Percentiles rank a stretch among this genome's conserved stretches.
Conservation (phyloP, 2,888 invertebrate species). For the Melipona beecheii region DNA sequence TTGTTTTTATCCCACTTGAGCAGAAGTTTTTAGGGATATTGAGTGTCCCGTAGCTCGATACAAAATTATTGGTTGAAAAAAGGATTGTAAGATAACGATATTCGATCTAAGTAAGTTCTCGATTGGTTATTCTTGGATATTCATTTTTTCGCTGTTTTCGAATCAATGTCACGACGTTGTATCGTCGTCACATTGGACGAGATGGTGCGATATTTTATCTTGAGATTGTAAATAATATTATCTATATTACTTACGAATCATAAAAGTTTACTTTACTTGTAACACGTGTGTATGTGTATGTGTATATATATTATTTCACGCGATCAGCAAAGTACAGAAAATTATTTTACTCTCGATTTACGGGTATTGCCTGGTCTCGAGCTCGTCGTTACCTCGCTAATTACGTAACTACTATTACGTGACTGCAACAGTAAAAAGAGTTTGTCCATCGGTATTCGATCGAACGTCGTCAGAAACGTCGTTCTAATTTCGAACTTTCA, state of each 20-base stretch:
- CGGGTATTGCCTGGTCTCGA: not conserved
- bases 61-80: constrained; percentile 4
- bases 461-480: not conserved
- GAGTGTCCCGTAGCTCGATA: not conserved
- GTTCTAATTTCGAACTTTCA: constrained; percentile 1
- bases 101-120: constrained; percentile 26
- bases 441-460: not conserved
- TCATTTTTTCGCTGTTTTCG: not conserved
- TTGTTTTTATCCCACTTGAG: not conserved
- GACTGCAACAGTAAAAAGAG: constrained; percentile 2
- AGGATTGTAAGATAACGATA: constrained; percentile 9
- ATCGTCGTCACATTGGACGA: too few relatives aligned
- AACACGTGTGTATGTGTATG: not conserved
- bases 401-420: not conserved
- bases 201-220: not conserved
- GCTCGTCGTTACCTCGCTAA: constrained; percentile 17
- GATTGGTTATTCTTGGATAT: not conserved
- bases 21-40: not conserved
- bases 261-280: constrained; percentile 21
- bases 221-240: constrained; percentile 37
- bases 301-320: constrained; percentile 32
- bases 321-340: not conserved
- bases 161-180: not conserved
- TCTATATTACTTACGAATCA: constrained; percentile 9
- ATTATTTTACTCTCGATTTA: constrained; percentile 19